phyloP scores from a whole-genome alignment of 2,113 vertebrate species.

The Sinocyclocheilus anshuiensis region DNA sequence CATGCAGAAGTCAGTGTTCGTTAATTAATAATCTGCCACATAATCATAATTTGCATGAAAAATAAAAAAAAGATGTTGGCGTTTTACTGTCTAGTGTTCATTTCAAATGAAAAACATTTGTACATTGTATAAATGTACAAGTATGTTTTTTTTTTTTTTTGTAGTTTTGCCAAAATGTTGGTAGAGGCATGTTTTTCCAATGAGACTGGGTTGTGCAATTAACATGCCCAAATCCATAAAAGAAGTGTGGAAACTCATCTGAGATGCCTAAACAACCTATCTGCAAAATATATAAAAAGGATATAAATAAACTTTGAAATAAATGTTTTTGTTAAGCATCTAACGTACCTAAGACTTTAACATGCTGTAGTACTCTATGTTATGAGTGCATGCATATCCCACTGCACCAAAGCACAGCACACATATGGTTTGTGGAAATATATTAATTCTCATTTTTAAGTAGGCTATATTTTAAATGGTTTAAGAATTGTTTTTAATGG shows the following conservation, averaged over 20 bases:
- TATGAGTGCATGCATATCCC: no score
- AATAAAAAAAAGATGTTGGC: neutral
- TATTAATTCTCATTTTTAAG: no score
- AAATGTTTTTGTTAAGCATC: neutral
- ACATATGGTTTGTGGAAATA: no score
- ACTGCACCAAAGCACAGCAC: no score
- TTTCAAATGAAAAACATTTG: no score
- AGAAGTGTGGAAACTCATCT: no score
- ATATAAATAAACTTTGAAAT: neutral
- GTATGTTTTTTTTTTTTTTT: neutral
- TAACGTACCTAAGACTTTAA: neutral
- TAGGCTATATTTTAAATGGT: no score
- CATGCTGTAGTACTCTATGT: neutral
- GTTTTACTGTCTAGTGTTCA: neutral
- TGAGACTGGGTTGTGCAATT: neutral
- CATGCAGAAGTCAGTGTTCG: no score
- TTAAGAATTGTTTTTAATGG: no score
- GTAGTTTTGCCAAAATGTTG: neutral
- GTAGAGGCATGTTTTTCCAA: neutral
- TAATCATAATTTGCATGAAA: no score
- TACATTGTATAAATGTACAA: no score
- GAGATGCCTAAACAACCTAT: neutral
- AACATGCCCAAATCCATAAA: no score
- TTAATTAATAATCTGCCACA: neutral
- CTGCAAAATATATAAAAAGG: neutral